Evolutionary conservation across 2,888 invertebrate species (phyloP), one percentile per base, ranked within the genome.

Genomic region (Callosobruchus maculatus): DNA sequence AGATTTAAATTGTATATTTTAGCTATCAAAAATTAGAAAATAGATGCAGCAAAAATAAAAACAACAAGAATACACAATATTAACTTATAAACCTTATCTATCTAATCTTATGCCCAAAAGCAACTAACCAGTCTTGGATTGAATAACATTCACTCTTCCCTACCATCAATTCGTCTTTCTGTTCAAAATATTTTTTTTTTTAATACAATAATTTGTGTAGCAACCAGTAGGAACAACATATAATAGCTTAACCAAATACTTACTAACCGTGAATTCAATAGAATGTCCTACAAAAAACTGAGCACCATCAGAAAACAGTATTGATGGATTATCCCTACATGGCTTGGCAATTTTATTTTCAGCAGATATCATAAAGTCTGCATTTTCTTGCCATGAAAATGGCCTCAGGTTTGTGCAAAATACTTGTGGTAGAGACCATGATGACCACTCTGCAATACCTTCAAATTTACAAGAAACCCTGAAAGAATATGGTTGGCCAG

Each of bases 341-440:
- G 89, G 86, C 26, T 86, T 86, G 1, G 88, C 89, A 72, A 89
- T 88, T 82, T 86, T 89, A 75, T 87, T 87, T 68, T 88, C 89
- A 83, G 89, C 88, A 70, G 88, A 88, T 67, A 89, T 82, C 72
- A 84, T 78, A 78, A 88, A 89, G 75, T 88, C 86, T 74, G 85
- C 85, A 22, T 83, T 83, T 0, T 78, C 73, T 67, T 84, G 81
- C 90, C 90, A 90, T 76, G 88, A 85, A 81, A 89, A 90, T 71
- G 88, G 88, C 20, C 86, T 84, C 71, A 89, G 83, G 22, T 83
- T 83, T 0, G 90, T 90, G 72, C 80, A 78, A n/a, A 87, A 86
- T 18, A 88, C 84, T 76, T 87, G 85, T 5, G 89, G 88, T 67
- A 89, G 81, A 73, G 90, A 90, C 90, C 90, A 91, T 4, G 89